Evolutionary conservation across 1,140 invertebrate species (phyloP).

Genomic region (Zaprionus davidi): DNA sequence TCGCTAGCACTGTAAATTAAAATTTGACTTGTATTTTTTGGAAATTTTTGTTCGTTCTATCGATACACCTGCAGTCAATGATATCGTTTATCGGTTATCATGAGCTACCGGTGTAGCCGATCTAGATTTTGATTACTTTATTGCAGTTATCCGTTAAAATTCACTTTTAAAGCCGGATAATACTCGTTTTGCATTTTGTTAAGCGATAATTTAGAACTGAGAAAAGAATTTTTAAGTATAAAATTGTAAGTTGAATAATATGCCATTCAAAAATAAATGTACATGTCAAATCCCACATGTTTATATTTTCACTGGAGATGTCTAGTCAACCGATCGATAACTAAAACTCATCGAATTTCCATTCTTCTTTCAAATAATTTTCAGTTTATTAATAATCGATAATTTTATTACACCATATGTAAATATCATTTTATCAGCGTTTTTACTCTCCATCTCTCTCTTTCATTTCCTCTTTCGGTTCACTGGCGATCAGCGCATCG

Average conservation of each 20-base stretch:
- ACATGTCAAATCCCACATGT: too few relatives aligned
- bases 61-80: neutral
- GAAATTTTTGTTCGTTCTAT: conserved; percentile 1
- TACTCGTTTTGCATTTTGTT: conserved; percentile 45
- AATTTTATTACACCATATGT: conserved; percentile 78
- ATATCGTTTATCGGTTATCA: neutral
- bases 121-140: neutral
- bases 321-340: neutral
- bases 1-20: neutral
- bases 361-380: conserved; percentile 65
- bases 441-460: conserved; percentile 23
- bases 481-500: conserved; percentile 5
- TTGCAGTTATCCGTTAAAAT: conserved; percentile 10
- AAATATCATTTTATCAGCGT: conserved; percentile 77
- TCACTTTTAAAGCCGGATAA: conserved; percentile 12
- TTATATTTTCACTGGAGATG: too few relatives aligned
- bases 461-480: neutral
- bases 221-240: conserved; percentile 7
- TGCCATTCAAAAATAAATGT: too few relatives aligned
- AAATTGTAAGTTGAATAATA: too few relatives aligned
- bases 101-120: neutral
- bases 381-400: conserved; percentile 77
- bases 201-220: conserved; percentile 36
- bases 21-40: neutral
- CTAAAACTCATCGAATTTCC: neutral